Conservation (phyloP, 2,113 vertebrate genomes). For the Hirundichthys speculiger region DNA sequence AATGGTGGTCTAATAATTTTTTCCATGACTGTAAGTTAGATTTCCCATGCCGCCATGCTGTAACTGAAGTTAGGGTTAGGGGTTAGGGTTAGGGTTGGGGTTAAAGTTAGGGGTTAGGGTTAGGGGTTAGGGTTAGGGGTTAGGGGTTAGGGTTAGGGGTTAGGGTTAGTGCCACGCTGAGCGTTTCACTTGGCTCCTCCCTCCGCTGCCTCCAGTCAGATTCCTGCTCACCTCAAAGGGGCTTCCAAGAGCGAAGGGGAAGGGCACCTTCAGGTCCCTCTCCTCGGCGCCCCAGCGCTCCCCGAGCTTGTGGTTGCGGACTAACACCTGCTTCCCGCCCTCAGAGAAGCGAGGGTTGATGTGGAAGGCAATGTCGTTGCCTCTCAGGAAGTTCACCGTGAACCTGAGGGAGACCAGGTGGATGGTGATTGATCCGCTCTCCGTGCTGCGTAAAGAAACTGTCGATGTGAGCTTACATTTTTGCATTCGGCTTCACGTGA, state of each 20-base stretch:
- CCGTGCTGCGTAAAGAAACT: not conserved
- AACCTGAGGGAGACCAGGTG: conserved; percentile 66
- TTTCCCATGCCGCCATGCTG: too few species aligned
- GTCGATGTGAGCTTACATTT: conserved; percentile 70
- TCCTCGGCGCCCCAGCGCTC: conserved; percentile 81
- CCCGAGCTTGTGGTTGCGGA: conserved; percentile 80
- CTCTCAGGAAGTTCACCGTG: conserved; percentile 82
- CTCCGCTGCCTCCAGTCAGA: not conserved
- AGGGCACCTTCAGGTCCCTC: conserved; percentile 74
- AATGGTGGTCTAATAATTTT: too few species aligned
- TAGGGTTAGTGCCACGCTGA: too few species aligned
- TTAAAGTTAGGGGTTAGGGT: too few species aligned
- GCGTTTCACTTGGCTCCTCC: not conserved
- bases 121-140: too few species aligned
- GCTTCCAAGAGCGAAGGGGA: conserved; percentile 76
- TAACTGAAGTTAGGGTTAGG: too few species aligned
- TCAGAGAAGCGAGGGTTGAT: conserved; percentile 83
- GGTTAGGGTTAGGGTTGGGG: too few species aligned
- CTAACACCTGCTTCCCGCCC: conserved; percentile 73
- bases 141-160: too few species aligned
- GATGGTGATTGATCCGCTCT: not conserved
- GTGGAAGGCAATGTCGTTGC: conserved; percentile 82
- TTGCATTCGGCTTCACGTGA: conserved; percentile 79
- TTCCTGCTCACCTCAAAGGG: conserved; percentile 79
- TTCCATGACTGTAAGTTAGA: too few species aligned